Percentiles rank a stretch among this genome's conserved stretches.
phyloP scores from a whole-genome alignment of 2,113 vertebrate species.

The Odontesthes bonariensis region DNA sequence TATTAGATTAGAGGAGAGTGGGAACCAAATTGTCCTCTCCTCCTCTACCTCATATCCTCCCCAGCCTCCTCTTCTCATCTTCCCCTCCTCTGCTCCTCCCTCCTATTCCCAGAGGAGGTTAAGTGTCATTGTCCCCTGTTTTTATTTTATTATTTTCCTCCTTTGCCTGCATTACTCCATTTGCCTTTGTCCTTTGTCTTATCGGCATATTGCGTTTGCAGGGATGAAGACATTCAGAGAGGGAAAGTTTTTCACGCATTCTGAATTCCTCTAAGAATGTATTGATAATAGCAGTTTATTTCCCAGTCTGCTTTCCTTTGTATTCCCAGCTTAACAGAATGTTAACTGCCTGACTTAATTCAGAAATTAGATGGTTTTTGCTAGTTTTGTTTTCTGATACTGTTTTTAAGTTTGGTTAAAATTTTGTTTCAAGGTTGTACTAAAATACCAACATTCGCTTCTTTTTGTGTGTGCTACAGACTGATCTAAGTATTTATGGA shows the following conservation, averaged over 20 bases:
- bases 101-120: conserved; percentile 61
- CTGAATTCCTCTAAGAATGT: not conserved
- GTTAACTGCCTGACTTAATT: not conserved
- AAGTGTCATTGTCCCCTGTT: conserved; percentile 70
- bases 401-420: not conserved
- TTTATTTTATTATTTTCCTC: conserved; percentile 43
- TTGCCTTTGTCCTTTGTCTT: conserved; percentile 53
- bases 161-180: conserved; percentile 30
- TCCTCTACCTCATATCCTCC: conserved; percentile 51
- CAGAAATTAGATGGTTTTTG: not conserved
- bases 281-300: not conserved
- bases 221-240: conserved; percentile 10
- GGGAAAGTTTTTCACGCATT: not conserved
- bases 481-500: conserved; percentile 16
- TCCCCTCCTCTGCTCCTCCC: conserved; percentile 49
- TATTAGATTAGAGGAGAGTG: conserved; percentile 82
- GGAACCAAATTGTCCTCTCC: conserved; percentile 78
- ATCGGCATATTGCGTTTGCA: conserved; percentile 24
- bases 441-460: not conserved
- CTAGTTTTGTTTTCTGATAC: no score
- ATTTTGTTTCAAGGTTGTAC: not conserved
- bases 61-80: conserved; percentile 46
- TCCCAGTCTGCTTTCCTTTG: not conserved
- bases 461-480: conserved; percentile 14
- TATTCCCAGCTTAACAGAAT: not conserved